A percentile compares a stretch with the other conserved stretches of the same genome.
Conservation (phyloP, 2,797 vertebrate species). For the Megalops cyprinoides region DNA sequence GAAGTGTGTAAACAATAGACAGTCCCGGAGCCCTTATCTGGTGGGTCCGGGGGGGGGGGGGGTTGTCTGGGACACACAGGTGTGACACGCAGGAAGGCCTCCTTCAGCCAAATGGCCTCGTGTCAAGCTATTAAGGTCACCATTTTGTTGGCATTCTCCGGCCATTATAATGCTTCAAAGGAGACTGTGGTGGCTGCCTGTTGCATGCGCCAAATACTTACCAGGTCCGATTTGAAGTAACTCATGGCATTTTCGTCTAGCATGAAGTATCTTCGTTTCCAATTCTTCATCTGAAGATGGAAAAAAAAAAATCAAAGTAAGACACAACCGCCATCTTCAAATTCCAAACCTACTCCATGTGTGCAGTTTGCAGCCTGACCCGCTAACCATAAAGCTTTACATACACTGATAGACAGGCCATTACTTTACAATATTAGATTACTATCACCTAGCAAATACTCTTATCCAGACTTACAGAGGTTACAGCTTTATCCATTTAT, state of each 20-base stretch:
- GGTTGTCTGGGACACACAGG: conserved; percentile 4
- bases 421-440: no score
- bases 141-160: no score
- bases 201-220: conserved; percentile 69
- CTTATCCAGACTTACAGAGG: no score
- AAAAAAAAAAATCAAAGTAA: not conserved
- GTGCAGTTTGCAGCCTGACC: no score
- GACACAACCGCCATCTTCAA: no score
- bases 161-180: not conserved
- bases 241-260: conserved; percentile 90
- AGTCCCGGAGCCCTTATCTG: conserved; percentile 36
- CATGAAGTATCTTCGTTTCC: conserved; percentile 94
- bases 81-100: conserved; percentile 29
- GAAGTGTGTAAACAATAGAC: conserved; percentile 32
- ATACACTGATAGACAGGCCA: no score
- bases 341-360: no score
- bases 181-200: no score
- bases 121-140: no score
- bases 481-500: no score
- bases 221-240: conserved; percentile 94
- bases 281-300: conserved; percentile 85
- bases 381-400: no score
- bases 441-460: no score
- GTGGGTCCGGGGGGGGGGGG: conserved; percentile 14
- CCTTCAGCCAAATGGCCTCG: not conserved